Evolutionary conservation across 2,888 invertebrate genomes (phyloP).

Genomic region (Cetonia aurata): DNA sequence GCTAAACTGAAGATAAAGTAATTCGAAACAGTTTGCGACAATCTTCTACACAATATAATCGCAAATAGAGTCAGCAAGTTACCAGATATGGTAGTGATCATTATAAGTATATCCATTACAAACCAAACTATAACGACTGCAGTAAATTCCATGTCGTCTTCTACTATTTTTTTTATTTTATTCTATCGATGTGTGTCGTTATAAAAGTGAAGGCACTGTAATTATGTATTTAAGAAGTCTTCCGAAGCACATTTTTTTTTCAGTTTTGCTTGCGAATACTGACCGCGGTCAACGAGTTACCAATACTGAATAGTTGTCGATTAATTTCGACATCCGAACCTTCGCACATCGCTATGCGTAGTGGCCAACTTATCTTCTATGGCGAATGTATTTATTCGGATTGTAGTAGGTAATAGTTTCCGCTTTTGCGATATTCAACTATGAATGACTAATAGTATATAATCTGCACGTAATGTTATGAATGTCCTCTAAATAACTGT

Average conservation of each 20-base stretch:
- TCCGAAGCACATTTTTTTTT: constrained; percentile 33
- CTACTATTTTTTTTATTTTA: not conserved
- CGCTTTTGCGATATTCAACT: not conserved
- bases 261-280: not conserved
- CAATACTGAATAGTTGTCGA: constrained; percentile 18
- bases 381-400: constrained; percentile 3
- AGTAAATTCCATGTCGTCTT: constrained; percentile 9
- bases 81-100: constrained; percentile 77
- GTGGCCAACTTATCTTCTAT: constrained; percentile 22
- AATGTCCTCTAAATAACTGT: too few species aligned
- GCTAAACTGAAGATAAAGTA: constrained; percentile 84
- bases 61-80: constrained; percentile 83
- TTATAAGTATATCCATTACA: constrained; percentile 75
- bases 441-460: too few species aligned
- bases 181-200: not conserved
- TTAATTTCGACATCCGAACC: not conserved
- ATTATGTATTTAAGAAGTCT: constrained; percentile 20
- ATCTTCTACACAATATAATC: constrained; percentile 76
- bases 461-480: too few species aligned
- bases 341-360: constrained; percentile 20
- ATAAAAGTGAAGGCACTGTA: constrained; percentile 9
- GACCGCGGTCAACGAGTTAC: constrained; percentile 22
- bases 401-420: not conserved
- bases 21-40: constrained; percentile 80
- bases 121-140: constrained; percentile 68